Evolutionary conservation across 2,113 vertebrate species (phyloP), one percentile per base, ranked within the genome.

Genomic region (Taxidea taxus): DNA sequence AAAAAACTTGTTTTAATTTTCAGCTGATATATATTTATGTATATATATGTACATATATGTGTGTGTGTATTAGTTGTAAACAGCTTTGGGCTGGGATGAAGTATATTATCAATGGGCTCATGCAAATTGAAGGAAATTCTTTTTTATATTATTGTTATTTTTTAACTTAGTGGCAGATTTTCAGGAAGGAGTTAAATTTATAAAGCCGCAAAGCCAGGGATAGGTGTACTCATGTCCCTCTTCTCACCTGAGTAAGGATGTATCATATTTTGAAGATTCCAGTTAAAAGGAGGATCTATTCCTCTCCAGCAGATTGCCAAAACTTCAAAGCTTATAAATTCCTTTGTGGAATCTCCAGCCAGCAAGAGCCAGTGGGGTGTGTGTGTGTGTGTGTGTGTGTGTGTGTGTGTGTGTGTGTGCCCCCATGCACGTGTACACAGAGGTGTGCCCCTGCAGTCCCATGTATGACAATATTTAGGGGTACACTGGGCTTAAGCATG

Each of bases 391-490:
- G 54, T 54, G 12, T 3, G 9, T 51, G 37, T 7, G 42, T 68
- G 20, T 27, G 31, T 54, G 29, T 6, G 29, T 47, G 25, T 6
- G 58, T 6, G 1, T 1, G 6, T 4, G 21, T 18, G 20, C 27
- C 0, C 1, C 9, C 1, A 3, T 15, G 42, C 0, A 5, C 39
- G 20, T 0, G 9, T 6, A 39, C 25, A 44, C 25, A 47, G 3
- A 20, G 23, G 2, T 68, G 23, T 3, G 2, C 14, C 27, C 14
- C 16, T 51, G 25, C 0, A 13, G 29, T 16, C 37, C 25, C 21
- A n/a, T 37, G 3, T 8, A 13, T 78, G 18, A 91, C 51, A 31
- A 2, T 37, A 75, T 78, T 51, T 82, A 87, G 81, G 62, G 62
- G 44, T 54, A 54, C 5, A 42, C 13, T 66, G 60, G 72, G 23